Base-by-base conservation (phyloP, 2,113 vertebrate genomes). In the Podarcis raffonei region DNA sequence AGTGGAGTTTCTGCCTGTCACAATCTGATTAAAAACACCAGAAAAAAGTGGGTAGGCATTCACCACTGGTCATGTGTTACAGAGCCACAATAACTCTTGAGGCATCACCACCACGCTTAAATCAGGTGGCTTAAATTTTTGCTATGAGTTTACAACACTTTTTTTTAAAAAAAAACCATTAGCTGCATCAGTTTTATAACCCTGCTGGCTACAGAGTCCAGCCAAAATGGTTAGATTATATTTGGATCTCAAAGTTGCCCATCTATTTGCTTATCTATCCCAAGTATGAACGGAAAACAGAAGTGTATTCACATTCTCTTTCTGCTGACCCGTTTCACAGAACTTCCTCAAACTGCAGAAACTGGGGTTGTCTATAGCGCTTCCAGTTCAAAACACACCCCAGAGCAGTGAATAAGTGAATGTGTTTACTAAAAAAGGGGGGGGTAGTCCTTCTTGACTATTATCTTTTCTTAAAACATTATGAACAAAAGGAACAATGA, bases 401-500 rank as follows among this genome's bases (percentile, higher is more conserved):
- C 88, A 88, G 83, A n/a, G 86, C 87, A 81, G 2, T 62, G 59
- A n/a, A 1, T 0, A 90, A 87, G 92, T 0, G 0, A 89, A 87
- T 15, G 59, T 32, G 82, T 65, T 80, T 57, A 81, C 90, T 80
- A 69, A 87, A 85, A 77, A 84, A 81, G 37, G 25, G 66, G 88
- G 88, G 89, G 25, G 66, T 86, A 68, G 77, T 76, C 74, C 85
- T 25, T 87, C 79, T 94, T 87, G 39, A 91, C 53, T 74, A 84
- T 66, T 84, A 59, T 35, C 89, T 85, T 89, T 91, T 81, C 83
- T 85, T 62, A 75, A 87, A 94, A 91, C 85, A 85, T 88, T 92
- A 48, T 3, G 90, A 59, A 76, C 84, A 94, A 91, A 92, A 92
- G 81, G 12, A 93, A 89, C 84, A 87, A 94, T 91, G 91, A 81